These are phyloP conservation scores for Actinemys pallida DNA, from an alignment of 2,113 vertebrate species.

Conservation along the genomic window DNA sequence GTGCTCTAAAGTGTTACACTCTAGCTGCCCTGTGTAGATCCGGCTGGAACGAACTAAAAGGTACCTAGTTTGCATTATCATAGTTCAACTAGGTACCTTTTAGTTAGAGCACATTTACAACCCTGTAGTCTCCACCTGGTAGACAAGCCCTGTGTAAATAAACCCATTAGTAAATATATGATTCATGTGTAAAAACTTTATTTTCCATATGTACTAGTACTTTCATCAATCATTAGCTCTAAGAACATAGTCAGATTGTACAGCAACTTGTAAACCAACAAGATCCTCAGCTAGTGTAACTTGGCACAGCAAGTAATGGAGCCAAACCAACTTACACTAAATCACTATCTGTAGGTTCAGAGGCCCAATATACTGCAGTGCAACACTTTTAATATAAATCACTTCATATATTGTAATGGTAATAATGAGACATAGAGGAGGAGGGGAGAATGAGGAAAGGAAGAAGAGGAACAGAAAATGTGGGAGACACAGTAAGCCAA, in stretches of 20 bases:
- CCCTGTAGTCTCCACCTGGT: background rate
- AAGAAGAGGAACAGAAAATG: background rate
- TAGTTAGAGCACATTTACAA: background rate
- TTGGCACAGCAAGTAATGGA: background rate
- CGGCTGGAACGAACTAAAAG: background rate
- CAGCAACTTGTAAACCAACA: background rate
- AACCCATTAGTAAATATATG: background rate
- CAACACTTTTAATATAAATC: background rate
- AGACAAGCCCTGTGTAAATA: background rate
- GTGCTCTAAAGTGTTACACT: background rate
- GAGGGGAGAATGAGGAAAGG: background rate
- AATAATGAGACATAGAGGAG: background rate
- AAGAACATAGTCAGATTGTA: background rate
- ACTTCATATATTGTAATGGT: background rate
- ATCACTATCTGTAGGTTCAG: background rate
- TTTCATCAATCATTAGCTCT: background rate
- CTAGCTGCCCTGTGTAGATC: background rate
- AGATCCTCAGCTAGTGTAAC: background rate
- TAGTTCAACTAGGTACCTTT: background rate
- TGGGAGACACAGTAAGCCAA: background rate
- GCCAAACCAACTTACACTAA: background rate
- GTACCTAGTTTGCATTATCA: background rate
- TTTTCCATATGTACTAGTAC: background rate
- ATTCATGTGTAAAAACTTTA: background rate
- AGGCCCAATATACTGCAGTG: background rate